These are phyloP conservation scores for Lota lota DNA, from an alignment of 2,113 vertebrate species.

Conservation along the genomic window DNA sequence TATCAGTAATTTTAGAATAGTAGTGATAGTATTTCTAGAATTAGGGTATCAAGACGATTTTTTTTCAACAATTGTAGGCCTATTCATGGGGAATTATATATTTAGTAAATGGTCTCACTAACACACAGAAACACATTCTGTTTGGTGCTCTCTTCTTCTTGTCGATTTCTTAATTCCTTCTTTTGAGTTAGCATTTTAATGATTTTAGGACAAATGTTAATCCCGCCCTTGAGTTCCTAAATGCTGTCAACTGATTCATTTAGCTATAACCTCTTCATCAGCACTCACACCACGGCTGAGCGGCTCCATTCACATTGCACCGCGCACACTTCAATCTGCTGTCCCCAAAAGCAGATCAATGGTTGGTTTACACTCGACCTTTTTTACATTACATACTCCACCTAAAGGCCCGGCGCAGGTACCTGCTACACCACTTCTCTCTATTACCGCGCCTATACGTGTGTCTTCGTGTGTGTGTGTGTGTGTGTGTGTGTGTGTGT, in stretches of 20 bases:
- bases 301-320: conserved; percentile 43
- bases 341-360: conserved; percentile 62
- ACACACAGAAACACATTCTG: not conserved
- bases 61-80: too few species aligned
- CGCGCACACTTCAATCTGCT: conserved; percentile 50
- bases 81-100: too few species aligned
- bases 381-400: conserved; percentile 16
- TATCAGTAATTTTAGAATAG: too few species aligned
- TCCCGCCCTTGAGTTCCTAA: conserved; percentile 25
- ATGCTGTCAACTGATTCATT: conserved; percentile 51
- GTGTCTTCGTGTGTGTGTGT: not conserved
- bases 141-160: not conserved
- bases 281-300: conserved; percentile 39
- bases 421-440: too few species aligned
- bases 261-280: conserved; percentile 51
- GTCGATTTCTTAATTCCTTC: not conserved
- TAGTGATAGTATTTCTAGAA: too few species aligned
- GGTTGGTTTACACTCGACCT: conserved; percentile 46
- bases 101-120: too few species aligned
- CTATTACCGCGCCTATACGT: not conserved
- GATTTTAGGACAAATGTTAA: conserved; percentile 22
- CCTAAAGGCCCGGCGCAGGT: not conserved
- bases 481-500: not conserved
- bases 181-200: not conserved
- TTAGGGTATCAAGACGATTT: too few species aligned